A percentile compares a stretch with the other conserved stretches of the same genome.
These are phyloP conservation scores for Apamea epomidion DNA, from an alignment of 2,888 invertebrate species.

Conservation along the genomic window DNA sequence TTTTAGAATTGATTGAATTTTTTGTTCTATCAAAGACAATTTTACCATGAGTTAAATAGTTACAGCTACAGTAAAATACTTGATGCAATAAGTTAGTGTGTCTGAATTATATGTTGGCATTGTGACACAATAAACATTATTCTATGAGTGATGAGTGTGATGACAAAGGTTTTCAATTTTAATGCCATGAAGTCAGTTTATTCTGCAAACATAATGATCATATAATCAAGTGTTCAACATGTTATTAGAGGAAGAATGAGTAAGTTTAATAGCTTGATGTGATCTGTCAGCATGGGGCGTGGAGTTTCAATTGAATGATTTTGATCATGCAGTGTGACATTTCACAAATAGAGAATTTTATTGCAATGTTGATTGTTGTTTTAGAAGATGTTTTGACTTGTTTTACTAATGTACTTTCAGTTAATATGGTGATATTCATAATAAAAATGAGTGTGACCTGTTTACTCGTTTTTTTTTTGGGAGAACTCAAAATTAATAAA, in stretches of 20 bases:
- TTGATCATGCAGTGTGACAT: slow-evolving; percentile 28
- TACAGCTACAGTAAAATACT: background rate
- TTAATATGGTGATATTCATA: background rate
- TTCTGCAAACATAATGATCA: slow-evolving; percentile 4
- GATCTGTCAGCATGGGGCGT: slow-evolving; percentile 14
- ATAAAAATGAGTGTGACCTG: background rate
- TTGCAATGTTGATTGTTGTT: slow-evolving; percentile 7
- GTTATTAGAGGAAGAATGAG: slow-evolving; percentile 42
- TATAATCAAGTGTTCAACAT: slow-evolving; percentile 38
- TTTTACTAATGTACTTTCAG: background rate
- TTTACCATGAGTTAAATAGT: background rate
- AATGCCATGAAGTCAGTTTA: slow-evolving; percentile 14
- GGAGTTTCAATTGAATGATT: slow-evolving; percentile 25
- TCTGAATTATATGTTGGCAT: slow-evolving; percentile 1
- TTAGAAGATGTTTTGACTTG: background rate
- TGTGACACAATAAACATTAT: slow-evolving; percentile 10
- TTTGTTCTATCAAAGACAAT: background rate
- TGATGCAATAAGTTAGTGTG: background rate
- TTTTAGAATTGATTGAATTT: background rate
- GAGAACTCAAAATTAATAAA: background rate
- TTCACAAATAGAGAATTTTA: slow-evolving; percentile 19
- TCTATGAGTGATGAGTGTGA: slow-evolving; percentile 9
- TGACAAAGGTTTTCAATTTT: slow-evolving; percentile 28
- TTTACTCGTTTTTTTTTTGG: background rate
- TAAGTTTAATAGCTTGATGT: slow-evolving; percentile 28